Percentiles rank a stretch among this genome's conserved stretches.
Conservation (phyloP, 2,888 invertebrate species). For the Aspidiotus rigidus region DNA sequence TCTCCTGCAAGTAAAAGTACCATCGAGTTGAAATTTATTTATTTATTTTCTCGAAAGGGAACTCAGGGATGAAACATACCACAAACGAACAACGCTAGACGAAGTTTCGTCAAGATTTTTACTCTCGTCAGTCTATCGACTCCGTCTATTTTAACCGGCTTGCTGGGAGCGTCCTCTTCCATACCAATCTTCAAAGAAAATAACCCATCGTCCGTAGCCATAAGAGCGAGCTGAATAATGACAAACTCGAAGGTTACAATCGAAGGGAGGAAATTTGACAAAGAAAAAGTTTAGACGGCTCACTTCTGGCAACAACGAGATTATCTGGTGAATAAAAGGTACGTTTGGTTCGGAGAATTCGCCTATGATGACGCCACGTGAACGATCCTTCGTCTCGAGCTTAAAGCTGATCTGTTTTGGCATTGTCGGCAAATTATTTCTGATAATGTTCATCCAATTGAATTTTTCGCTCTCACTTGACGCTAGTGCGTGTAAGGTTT, state of each 20-base stretch:
- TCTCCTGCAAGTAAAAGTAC: slow-evolving; percentile 16
- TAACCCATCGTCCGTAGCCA: slow-evolving; percentile 35
- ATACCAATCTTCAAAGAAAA: slow-evolving; percentile 34
- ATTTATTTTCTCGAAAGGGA: too few species aligned
- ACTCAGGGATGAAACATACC: slow-evolving; percentile 14
- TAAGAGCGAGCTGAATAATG: slow-evolving; percentile 14
- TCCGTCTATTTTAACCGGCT: slow-evolving; percentile 33
- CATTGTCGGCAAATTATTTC: slow-evolving; percentile 6
- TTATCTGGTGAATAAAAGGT: slow-evolving; percentile 28
- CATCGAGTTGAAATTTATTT: neutral
- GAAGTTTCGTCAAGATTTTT: slow-evolving; percentile 33
- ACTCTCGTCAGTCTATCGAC: slow-evolving; percentile 31
- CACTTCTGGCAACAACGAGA: slow-evolving; percentile 33
- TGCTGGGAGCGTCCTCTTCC: slow-evolving; percentile 9
- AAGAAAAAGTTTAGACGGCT: neutral
- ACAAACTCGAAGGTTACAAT: neutral
- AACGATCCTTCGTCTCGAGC: slow-evolving; percentile 19
- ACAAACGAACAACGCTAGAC: slow-evolving; percentile 33
- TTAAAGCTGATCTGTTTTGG: slow-evolving; percentile 21
- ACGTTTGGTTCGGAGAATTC: slow-evolving; percentile 25
- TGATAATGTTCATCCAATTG: slow-evolving; percentile 32
- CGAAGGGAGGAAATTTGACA: neutral
- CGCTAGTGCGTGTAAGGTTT: slow-evolving; percentile 27
- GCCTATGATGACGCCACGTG: slow-evolving; percentile 31
- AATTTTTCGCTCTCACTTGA: slow-evolving; percentile 28